A percentile compares a stretch with the other conserved stretches of the same genome.
Evolutionary conservation across 2,797 vertebrate species (phyloP).

Genomic region (Rhynchonycteris naso): DNA sequence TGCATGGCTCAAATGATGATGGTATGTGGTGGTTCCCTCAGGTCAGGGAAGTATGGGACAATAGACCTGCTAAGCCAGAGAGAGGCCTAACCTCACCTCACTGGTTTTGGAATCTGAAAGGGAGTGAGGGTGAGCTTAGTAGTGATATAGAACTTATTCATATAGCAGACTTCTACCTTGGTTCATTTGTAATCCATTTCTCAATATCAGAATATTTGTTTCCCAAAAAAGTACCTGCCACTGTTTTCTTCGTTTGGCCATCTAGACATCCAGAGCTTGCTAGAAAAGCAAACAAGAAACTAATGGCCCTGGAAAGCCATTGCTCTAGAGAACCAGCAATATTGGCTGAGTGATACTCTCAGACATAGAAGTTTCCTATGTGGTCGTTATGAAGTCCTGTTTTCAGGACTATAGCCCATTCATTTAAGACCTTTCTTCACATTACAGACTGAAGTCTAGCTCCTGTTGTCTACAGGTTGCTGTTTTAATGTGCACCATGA

Average conservation of each 20-base stretch:
- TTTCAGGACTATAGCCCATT: not conserved
- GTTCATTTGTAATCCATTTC: not conserved
- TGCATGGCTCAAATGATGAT: not conserved
- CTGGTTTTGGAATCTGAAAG: not conserved
- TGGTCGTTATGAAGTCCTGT: accelerated
- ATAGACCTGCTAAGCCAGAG: not conserved
- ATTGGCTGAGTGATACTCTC: not conserved
- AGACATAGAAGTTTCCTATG: not conserved
- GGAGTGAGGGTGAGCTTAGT: not conserved
- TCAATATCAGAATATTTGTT: conserved; percentile 17
- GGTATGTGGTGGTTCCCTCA: not conserved
- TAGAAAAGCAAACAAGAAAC: not conserved
- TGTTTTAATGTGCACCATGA: conserved; percentile 6
- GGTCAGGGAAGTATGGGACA: not conserved
- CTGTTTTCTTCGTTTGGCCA: not conserved
- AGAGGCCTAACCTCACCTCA: not conserved
- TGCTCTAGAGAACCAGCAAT: not conserved
- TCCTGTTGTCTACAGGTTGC: not conserved
- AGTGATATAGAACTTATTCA: not conserved
- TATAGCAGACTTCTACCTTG: not conserved
- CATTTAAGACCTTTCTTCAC: conserved; percentile 53
- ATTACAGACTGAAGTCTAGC: conserved; percentile 12
- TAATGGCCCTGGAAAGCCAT: not conserved
- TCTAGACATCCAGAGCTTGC: not conserved
- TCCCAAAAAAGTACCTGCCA: conserved; percentile 1